Base-by-base conservation (phyloP, 2,113 vertebrate species). In the Caretta caretta region DNA sequence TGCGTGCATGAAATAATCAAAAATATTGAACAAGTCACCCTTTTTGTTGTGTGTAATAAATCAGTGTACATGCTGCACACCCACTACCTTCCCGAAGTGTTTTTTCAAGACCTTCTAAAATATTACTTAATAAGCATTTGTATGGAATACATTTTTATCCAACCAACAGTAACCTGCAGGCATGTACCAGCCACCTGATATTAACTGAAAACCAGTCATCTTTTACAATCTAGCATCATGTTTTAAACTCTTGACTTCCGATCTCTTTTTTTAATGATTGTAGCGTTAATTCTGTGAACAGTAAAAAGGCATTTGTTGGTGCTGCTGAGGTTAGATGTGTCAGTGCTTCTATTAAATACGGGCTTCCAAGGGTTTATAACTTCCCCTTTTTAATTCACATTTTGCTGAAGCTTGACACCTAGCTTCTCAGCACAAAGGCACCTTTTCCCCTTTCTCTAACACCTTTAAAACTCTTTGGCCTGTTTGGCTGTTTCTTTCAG, bases 401-500 rank as follows among this genome's bases (percentile, higher is more conserved):
- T 87, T 89, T 89, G 80, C 89, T 6, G 0, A 80, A 84, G 85
- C 87, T 80, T 5, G 0, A 80, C 92, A 79, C 54, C 89, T 90
- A 94, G 91, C 95, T 35, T 1, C 78, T 89, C 5, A 0, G 87
- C 94, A 46, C 96, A 95, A 94, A 93, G 93, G 94, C 0, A 17
- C 1, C 80, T 94, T 80, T 76, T 81, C 93, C 91, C 80, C 88
- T 90, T 65, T 48, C 84, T 88, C 95, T 92, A 90, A 84, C 90
- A 90, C 93, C 95, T 93, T 92, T 97, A 91, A 93, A 84, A 95
- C 86, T 84, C 91, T 91, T 97, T 93, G 27, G 0, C 93, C 95
- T 93, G 90, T 93, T 92, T 57, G 22, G 24, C 54, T 56, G 59
- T 62, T 93, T 93, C 87, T 96, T 96, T 96, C 94, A 96, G 92